phyloP scores from a whole-genome alignment of 2,888 invertebrate species.

The Chymomyza fuscimana region DNA sequence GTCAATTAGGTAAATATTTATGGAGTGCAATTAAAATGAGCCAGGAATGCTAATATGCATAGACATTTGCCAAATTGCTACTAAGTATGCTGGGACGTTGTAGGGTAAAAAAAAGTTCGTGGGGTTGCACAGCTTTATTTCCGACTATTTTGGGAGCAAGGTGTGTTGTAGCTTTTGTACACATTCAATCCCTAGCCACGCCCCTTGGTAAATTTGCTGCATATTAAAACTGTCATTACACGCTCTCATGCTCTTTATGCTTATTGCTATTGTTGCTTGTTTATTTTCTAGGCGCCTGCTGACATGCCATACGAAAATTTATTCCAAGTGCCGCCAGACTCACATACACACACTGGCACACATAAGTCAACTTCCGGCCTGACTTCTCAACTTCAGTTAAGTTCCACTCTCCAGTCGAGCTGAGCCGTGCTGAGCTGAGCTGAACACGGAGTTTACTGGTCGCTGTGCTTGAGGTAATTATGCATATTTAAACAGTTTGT shows the following conservation, averaged over 20 bases:
- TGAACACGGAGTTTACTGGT: too few species aligned
- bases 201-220: background rate
- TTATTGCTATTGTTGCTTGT: conserved; percentile 23
- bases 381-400: conserved; percentile 28
- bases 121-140: too few species aligned
- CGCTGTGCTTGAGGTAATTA: conserved; percentile 72
- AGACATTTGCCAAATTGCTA: conserved; percentile 27
- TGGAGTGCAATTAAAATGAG: conserved; percentile 13
- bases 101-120: background rate
- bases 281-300: conserved; percentile 35
- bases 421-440: conserved; percentile 16
- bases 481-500: conserved; percentile 78
- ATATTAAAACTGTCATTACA: conserved; percentile 26
- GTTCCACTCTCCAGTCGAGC: conserved; percentile 10
- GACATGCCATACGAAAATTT: conserved; percentile 46
- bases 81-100: conserved; percentile 41
- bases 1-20: conserved; percentile 43
- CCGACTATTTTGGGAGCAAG: background rate
- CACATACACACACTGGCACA: conserved; percentile 42
- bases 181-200: background rate
- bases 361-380: conserved; percentile 50
- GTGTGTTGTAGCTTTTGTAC: conserved; percentile 14
- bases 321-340: conserved; percentile 35
- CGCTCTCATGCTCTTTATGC: background rate
- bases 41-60: background rate